phyloP scores from a whole-genome alignment of 1,140 invertebrate genomes.

The Drosophila virilis region DNA sequence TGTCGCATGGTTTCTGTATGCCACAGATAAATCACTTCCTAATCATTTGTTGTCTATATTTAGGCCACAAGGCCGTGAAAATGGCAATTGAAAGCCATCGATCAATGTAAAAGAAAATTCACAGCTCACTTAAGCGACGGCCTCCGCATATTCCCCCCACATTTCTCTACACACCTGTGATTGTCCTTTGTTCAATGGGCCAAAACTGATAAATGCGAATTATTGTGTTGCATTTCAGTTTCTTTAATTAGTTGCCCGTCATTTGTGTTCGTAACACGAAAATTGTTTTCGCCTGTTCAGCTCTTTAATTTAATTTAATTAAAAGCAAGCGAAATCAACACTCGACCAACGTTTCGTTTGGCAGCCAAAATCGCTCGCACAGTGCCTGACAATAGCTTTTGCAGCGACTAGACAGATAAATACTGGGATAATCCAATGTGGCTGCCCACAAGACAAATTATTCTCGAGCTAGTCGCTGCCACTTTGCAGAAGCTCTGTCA shows the following conservation, averaged over 20 bases:
- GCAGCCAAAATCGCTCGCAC: constrained; percentile 9
- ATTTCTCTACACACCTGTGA: background rate
- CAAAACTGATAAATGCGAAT: constrained; percentile 58
- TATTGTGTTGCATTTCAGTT: constrained; percentile 49
- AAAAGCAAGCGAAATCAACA: constrained; percentile 12
- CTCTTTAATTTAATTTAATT: constrained; percentile 30
- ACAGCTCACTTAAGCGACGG: constrained; percentile 29
- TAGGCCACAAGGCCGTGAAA: constrained; percentile 42
- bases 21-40: constrained; percentile 56
- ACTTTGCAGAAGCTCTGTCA: constrained; percentile 20
- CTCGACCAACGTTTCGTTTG: constrained; percentile 10
- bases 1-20: constrained; percentile 16
- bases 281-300: constrained; percentile 14
- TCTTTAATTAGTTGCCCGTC: constrained; percentile 41
- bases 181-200: constrained; percentile 27
- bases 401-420: constrained; percentile 31
- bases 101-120: constrained; percentile 60
- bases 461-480: constrained; percentile 19
- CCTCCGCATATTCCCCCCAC: constrained; percentile 12
- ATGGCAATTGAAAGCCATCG: constrained; percentile 56
- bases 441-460: constrained; percentile 37
- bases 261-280: constrained; percentile 21
- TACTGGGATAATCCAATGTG: constrained; percentile 16
- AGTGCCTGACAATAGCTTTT: constrained; percentile 30
- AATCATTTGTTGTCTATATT: constrained; percentile 64